A percentile compares a stretch with the other conserved stretches of the same genome.
Evolutionary conservation across 1,140 invertebrate genomes (phyloP).

Genomic region (Aphis craccivora): DNA sequence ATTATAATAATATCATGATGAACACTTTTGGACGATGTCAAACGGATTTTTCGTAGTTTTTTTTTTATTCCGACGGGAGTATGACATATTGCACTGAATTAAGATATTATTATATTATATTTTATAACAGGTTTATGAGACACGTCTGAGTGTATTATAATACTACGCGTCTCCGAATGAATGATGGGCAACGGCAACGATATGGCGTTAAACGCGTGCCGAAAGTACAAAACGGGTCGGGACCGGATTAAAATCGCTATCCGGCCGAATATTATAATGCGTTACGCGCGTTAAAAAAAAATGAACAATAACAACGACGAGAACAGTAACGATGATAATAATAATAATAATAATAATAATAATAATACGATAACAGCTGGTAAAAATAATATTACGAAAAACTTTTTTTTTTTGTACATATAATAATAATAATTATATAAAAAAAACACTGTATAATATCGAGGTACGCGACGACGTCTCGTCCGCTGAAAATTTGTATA

Average conservation of each 20-base stretch:
- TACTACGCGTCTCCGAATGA: neutral
- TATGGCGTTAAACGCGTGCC: neutral
- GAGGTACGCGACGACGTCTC: neutral
- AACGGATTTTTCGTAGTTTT: neutral
- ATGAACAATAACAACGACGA: slow-evolving; percentile 6
- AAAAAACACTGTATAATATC: neutral
- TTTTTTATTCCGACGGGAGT: neutral
- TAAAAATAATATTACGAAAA: neutral
- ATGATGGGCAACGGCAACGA: neutral
- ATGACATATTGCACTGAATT: neutral
- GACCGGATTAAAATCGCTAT: neutral
- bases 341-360: neutral
- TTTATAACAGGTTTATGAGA: neutral
- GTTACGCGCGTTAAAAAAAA: neutral
- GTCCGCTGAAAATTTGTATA: neutral
- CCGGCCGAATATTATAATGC: neutral
- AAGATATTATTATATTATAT: neutral
- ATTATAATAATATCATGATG: neutral
- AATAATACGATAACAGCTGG: neutral
- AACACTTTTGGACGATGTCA: slow-evolving; percentile 7
- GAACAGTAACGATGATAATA: neutral
- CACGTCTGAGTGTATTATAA: neutral
- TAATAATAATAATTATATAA: neutral
- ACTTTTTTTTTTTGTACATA: neutral
- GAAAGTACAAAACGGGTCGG: neutral